Evolutionary conservation across 1,140 invertebrate species (phyloP), one percentile per base, ranked within the genome.

Genomic region (Papilio machaon): DNA sequence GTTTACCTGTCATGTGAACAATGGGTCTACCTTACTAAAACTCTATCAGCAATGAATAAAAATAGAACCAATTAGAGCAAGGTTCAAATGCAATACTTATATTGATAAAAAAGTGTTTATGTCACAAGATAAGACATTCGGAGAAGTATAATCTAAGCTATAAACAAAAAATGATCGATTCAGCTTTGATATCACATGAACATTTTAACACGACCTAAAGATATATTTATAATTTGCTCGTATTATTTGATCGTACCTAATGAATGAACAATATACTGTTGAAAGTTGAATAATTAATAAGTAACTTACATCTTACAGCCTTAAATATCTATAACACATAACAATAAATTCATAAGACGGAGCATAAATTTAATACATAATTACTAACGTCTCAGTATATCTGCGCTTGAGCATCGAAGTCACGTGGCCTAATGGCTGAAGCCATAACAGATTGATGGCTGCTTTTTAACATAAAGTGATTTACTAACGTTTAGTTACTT

Each of bases 401-500:
- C 49, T 58, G 49, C 76, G 54, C 52, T 17, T 78, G 30, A 30
- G 46, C 64, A 81, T 76, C 43, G 10, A 46, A 13, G 67, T 75
- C 15, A 78, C 73, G 73, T 76, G 74, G 54, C 77, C 77, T 82
- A 82, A 87, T 81, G 81, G 76, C 79, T 84, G 80, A 82, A 82
- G 82, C 80, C 64, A 75, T 81, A 81, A 79, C 76, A 82, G 75
- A 82, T 84, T 85, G 81, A 81, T 83, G 80, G 75, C 58, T 73
- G 58, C 81, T 83, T 85, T 87, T 85, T 81, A 82, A 85, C 82
- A 75, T 82, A 54, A 77, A 83, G 79, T 85, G 85, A 85, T 87
- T 86, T 85, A 87, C 83, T 85, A 84, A 85, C 76, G 77, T 82
- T 82, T 84, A 74, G 80, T 78, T 81, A 83, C 83, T 85, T 87